Percentiles rank a stretch among this genome's conserved stretches.
phyloP scores from a whole-genome alignment of 1,140 invertebrate genomes.

The Anastatus disparis region DNA sequence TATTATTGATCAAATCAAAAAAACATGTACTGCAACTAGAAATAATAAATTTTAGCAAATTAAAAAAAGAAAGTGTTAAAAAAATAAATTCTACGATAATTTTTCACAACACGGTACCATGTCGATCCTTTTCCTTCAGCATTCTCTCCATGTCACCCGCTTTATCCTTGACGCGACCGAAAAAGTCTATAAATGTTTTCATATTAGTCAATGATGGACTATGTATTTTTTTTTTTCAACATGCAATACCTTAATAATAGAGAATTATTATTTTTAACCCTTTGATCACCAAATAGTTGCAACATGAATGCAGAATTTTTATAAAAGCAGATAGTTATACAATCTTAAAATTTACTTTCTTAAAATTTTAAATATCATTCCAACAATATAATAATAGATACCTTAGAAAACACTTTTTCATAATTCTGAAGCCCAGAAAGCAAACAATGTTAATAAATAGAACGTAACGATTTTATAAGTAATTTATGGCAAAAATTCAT shows the following conservation, averaged over 20 bases:
- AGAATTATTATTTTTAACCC: slow-evolving; percentile 10
- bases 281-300: not conserved
- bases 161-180: slow-evolving; percentile 91
- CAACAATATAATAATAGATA: too few relatives aligned
- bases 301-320: too few relatives aligned
- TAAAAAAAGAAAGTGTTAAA: slow-evolving; percentile 29
- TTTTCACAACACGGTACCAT: slow-evolving; percentile 70
- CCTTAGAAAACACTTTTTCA: too few relatives aligned
- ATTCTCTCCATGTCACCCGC: slow-evolving; percentile 90
- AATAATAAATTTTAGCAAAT: not conserved
- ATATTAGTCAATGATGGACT: slow-evolving; percentile 43
- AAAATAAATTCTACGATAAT: slow-evolving; percentile 31
- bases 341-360: too few relatives aligned
- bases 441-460: too few relatives aligned
- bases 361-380: too few relatives aligned
- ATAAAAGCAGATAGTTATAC: too few relatives aligned
- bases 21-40: not conserved
- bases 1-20: too few relatives aligned
- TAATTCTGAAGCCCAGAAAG: too few relatives aligned
- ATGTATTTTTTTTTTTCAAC: not conserved
- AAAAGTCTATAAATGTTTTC: slow-evolving; percentile 80
- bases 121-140: slow-evolving; percentile 91
- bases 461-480: too few relatives aligned
- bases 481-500: too few relatives aligned
- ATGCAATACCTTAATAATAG: slow-evolving; percentile 14